Evolutionary conservation across 2,797 vertebrate genomes (phyloP).

Genomic region (Hozukius guyotensis): DNA sequence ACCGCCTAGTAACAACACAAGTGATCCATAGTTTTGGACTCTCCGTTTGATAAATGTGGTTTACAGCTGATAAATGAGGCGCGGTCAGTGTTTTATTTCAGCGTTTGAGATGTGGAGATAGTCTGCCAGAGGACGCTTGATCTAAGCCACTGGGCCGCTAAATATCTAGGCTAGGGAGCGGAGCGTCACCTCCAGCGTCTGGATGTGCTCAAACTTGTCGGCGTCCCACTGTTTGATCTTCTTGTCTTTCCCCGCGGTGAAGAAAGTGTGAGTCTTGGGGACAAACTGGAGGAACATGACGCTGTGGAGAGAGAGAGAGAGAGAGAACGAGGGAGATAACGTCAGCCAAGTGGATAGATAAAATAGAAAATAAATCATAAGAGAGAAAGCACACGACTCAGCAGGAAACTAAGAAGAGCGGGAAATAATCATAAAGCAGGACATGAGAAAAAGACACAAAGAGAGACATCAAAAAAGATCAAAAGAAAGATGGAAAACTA

Average conservation of each 20-base stretch:
- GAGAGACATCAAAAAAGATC: not conserved
- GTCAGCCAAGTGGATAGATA: not conserved
- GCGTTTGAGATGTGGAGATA: not conserved
- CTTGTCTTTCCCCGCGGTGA: constrained; percentile 94
- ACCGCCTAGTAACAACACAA: not conserved
- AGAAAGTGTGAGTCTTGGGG: constrained; percentile 97
- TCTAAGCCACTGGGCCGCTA: not conserved
- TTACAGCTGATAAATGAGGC: not conserved
- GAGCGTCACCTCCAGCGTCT: constrained; percentile 92
- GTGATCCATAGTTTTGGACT: not conserved
- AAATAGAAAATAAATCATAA: not conserved
- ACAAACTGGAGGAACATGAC: constrained; percentile 98
- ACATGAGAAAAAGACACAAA: not conserved
- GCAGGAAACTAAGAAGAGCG: not conserved
- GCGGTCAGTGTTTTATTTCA: not conserved
- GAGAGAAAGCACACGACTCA: not conserved
- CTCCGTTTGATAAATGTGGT: not conserved
- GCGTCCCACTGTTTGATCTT: constrained; percentile 99
- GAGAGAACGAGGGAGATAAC: not conserved
- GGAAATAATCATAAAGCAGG: not conserved
- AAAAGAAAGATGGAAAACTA: not conserved
- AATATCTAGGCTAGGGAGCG: not conserved
- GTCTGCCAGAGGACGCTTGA: not conserved
- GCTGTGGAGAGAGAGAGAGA: constrained; percentile 70
- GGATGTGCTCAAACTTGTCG: constrained; percentile 95